A percentile compares a stretch with the other conserved stretches of the same genome.
Conservation (phyloP, 2,797 vertebrate species). For the Prionace glauca region DNA sequence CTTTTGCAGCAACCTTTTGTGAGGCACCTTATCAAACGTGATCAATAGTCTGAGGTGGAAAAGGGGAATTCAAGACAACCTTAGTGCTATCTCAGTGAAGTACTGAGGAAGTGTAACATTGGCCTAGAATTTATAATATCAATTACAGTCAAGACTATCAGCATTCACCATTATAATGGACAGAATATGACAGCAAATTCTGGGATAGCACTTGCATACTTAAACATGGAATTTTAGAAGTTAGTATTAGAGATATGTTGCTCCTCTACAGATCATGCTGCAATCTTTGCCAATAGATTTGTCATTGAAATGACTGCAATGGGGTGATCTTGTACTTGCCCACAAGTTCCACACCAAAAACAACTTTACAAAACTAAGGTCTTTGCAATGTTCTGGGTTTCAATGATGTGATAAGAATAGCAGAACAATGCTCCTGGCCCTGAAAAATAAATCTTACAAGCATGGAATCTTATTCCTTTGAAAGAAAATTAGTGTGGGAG, state of each 20-base stretch:
- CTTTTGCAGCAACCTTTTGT: too few relatives aligned
- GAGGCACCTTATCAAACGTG: too few relatives aligned
- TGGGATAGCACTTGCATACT: neutral
- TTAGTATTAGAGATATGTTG: neutral
- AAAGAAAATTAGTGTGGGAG: neutral
- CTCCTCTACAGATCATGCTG: neutral
- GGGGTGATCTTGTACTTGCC: neutral
- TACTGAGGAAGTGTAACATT: neutral
- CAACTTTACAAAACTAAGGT: neutral
- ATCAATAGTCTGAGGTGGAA: neutral
- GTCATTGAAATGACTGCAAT: neutral
- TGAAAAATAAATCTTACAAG: neutral
- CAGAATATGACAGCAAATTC: neutral
- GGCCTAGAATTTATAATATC: neutral
- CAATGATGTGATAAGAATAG: neutral
- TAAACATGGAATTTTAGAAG: neutral
- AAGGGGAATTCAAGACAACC: neutral
- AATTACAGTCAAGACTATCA: neutral
- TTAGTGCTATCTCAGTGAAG: neutral
- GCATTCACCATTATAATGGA: neutral
- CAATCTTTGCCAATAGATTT: neutral
- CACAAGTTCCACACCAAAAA: neutral
- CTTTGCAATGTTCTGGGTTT: neutral
- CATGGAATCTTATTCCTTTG: neutral
- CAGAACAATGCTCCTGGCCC: neutral